These are phyloP conservation scores for Manis crassicaudata DNA, from an alignment of 2,797 vertebrate species.

Conservation along the genomic window DNA sequence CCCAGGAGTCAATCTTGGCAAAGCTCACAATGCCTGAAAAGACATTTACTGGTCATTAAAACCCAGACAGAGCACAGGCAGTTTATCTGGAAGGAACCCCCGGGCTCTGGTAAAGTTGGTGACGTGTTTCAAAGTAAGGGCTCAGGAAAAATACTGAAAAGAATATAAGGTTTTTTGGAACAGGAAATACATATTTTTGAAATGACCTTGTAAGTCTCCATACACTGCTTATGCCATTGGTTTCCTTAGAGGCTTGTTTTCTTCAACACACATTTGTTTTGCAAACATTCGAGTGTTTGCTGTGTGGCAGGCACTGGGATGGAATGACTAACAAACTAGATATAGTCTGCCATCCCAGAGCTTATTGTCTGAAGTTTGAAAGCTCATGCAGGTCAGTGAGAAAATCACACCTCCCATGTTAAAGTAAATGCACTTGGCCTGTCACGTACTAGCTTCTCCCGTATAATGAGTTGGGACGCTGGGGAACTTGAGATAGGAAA, in stretches of 20 bases:
- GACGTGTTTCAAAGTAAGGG: not conserved
- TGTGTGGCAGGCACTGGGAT: not conserved
- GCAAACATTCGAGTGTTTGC: not conserved
- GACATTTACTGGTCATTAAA: constrained; percentile 31
- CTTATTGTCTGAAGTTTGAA: not conserved
- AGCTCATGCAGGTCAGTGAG: not conserved
- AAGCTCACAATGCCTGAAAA: not conserved
- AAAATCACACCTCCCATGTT: not conserved
- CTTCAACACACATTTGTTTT: not conserved
- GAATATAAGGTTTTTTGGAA: not conserved
- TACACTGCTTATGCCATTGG: not conserved
- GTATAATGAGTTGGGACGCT: not conserved
- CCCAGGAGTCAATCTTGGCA: not conserved
- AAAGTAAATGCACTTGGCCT: not conserved
- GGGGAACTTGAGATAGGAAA: not conserved
- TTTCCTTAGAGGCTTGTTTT: not conserved
- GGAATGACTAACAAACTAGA: not conserved
- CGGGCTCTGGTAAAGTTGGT: not conserved
- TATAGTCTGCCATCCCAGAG: not conserved
- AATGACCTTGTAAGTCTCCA: not conserved
- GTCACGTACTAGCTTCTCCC: not conserved
- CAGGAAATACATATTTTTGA: not conserved
- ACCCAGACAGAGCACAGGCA: not conserved
- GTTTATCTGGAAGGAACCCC: not conserved
- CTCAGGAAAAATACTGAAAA: not conserved